phyloP scores from a whole-genome alignment of 2,888 invertebrate genomes.

The Linyphia triangularis region DNA sequence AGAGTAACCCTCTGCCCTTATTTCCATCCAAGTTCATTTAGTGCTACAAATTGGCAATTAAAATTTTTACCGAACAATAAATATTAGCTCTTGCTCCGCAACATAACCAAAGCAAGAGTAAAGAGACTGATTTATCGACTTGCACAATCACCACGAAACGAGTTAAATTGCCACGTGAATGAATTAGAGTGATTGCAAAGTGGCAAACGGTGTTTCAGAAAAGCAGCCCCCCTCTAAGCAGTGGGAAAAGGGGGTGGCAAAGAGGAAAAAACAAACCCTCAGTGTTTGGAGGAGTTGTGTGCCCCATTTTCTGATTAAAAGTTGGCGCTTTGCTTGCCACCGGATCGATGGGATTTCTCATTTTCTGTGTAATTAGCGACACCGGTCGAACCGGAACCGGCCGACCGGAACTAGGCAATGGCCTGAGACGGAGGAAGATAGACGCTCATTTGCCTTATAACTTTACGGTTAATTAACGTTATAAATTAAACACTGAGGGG shows the following conservation, averaged over 20 bases:
- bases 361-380: constrained; percentile 74
- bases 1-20: no score
- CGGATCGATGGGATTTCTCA: constrained; percentile 69
- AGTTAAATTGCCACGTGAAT: background rate
- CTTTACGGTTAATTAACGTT: constrained; percentile 75
- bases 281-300: background rate
- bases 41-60: background rate
- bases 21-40: background rate
- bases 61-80: background rate
- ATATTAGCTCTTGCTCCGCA: background rate
- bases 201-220: background rate
- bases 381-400: constrained; percentile 69
- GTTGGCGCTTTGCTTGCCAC: constrained; percentile 49
- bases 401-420: constrained; percentile 70
- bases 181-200: background rate
- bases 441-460: constrained; percentile 74
- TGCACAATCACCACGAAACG: background rate
- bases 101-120: background rate
- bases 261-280: constrained; percentile 3
- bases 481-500: constrained; percentile 67
- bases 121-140: background rate
- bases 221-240: no score
- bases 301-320: constrained; percentile 72
- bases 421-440: constrained; percentile 71
- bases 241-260: background rate